These are phyloP conservation scores for Tenthredo distinguenda DNA, from an alignment of 2,888 invertebrate genomes.

Conservation along the genomic window DNA sequence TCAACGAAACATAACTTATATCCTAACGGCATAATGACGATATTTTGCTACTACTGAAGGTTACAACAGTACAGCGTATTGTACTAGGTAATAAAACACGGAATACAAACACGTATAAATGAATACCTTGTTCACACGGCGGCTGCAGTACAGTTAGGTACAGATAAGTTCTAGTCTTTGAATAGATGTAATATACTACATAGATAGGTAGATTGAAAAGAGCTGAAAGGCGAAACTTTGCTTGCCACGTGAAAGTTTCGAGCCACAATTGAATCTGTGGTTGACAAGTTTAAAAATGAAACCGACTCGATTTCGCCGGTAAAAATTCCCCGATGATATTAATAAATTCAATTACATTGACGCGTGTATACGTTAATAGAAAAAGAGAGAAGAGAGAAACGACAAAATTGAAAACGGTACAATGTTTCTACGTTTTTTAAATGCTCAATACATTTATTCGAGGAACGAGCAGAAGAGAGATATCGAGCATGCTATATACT, in stretches of 20 bases:
- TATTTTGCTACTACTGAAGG: not conserved
- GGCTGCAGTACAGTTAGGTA: conserved; percentile 13
- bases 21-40: not conserved
- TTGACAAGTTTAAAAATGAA: conserved; percentile 19
- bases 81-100: not conserved
- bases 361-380: not conserved
- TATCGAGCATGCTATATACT: not conserved
- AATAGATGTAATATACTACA: not conserved
- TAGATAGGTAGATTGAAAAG: conserved; percentile 14
- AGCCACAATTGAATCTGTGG: conserved; percentile 20
- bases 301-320: conserved; percentile 4
- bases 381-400: not conserved
- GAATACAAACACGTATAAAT: conserved; percentile 16
- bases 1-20: not conserved
- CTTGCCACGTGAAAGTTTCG: conserved; percentile 36
- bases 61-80: not conserved
- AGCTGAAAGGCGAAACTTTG: conserved; percentile 44
- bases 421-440: not conserved
- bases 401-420: not conserved
- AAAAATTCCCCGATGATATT: conserved; percentile 10
- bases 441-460: not conserved
- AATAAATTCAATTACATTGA: not conserved
- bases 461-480: not conserved
- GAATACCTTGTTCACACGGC: conserved; percentile 30
- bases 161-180: conserved; percentile 18